A percentile compares a stretch with the other conserved stretches of the same genome.
Conservation (phyloP, 1,140 invertebrate species). For the Drosophila cardini region DNA sequence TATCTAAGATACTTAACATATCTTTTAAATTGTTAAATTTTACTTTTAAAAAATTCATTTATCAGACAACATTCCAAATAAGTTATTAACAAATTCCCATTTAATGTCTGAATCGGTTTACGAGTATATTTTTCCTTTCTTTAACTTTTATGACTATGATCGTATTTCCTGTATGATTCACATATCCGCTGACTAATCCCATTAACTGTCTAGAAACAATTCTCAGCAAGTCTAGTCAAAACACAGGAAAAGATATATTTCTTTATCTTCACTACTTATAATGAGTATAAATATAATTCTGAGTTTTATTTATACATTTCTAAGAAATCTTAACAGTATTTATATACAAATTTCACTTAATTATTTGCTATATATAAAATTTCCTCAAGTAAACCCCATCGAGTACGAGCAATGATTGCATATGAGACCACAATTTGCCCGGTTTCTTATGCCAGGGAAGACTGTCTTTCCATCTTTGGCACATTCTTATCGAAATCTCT, state of each 20-base stretch:
- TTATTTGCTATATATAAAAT: background rate
- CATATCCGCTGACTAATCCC: background rate
- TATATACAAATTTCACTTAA: background rate
- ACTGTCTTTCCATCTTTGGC: slow-evolving; percentile 48
- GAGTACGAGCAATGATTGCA: slow-evolving; percentile 3
- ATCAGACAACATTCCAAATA: too few species aligned
- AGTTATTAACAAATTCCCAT: background rate
- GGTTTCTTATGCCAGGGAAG: background rate
- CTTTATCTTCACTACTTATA: background rate
- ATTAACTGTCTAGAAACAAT: background rate
- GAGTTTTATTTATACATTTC: background rate
- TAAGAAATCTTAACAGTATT: background rate
- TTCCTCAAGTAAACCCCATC: background rate
- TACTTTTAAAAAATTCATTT: too few species aligned
- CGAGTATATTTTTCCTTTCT: too few species aligned
- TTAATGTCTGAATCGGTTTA: background rate
- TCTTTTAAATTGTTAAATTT: too few species aligned
- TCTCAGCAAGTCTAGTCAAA: background rate
- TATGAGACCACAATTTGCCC: slow-evolving; percentile 2
- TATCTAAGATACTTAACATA: too few species aligned
- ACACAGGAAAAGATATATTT: background rate
- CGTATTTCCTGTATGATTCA: background rate
- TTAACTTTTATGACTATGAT: background rate
- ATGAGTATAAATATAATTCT: background rate
- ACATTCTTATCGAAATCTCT: slow-evolving; percentile 67